Evolutionary conservation across 2,113 vertebrate species (phyloP), one percentile per base, ranked within the genome.

Genomic region (Poeciliopsis prolifica): DNA sequence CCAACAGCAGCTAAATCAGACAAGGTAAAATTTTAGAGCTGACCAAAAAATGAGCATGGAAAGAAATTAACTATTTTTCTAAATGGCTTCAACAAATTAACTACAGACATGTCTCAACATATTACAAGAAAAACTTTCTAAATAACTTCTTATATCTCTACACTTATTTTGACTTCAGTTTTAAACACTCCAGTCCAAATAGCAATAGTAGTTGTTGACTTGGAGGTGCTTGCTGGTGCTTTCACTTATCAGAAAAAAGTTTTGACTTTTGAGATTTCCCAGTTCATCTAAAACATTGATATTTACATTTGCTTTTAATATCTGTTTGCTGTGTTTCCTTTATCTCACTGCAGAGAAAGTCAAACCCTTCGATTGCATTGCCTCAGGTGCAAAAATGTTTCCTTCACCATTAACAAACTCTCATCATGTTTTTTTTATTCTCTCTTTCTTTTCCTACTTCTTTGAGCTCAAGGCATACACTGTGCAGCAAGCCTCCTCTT

Each of bases 241-340:
- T 58, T 58, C 51, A 9, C 7, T n/a, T 22, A 10, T n/a, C 51
- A n/a, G 5, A n/a, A 10, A 33, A n/a, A 58, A 8, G 44, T 48
- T 48, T 19, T 0, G 44, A 19, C 1, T 19, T 48, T 17, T 48
- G 14, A 17, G 5, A 19, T n/a, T 58, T 58, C 22, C 24, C 22
- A 10, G 51, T 24, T 8, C 9, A n/a, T n/a, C 51, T 54, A 2
- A 54, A 31, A 69, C 51, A 69, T 37, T 68, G 26, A 68, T 66
- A 40, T 75, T 82, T 71, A 26, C 2, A 9, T 74, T 82, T 83
- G 63, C n/a, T 72, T 77, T 76, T 37, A 74, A 81, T 83, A 74
- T 64, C 26, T 78, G 42, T 85, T 37, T 33, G 72, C 65, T 29
- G 65, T 42, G 81, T 78, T 17, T 62, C 7, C 63, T 84, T 28